Base-by-base conservation (phyloP, 2,113 vertebrate species). In the Notarius quadriscutis region DNA sequence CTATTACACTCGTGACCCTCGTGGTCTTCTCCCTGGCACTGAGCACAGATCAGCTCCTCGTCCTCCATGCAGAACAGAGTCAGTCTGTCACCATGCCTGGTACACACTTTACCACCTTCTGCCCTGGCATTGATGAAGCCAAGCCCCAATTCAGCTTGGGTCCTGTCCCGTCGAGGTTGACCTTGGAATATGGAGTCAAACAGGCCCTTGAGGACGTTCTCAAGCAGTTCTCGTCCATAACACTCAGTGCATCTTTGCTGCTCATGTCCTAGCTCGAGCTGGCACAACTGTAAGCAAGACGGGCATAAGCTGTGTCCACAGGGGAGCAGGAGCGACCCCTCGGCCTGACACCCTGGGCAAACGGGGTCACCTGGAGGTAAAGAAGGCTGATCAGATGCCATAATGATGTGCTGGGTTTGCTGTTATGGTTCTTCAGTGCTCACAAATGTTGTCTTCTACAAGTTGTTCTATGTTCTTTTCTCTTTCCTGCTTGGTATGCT, bases 271-370 rank as follows among this genome's bases (percentile, higher is more conserved):
- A 92, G 79, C 90, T 91, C 93, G 1, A 58, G 67, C 87, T 83
- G 90, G 63, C 92, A 91, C 62, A 91, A 79, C 63, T 84, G 18
- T 17, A 91, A 83, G 58, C 93, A 93, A n/a, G 81, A 41, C 34
- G 71, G 71, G 27, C 93, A 93, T 63, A 93, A 89, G 20, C 88
- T 74, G 90, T 93, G 93, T 48, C 93, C 93, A 34, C 93, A 93
- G 60, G 93, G 87, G 17, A 93, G 87, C 3, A 87, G 65, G 50
- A 85, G 71, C 1, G 91, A 80, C 4, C 87, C 91, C 18, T 67
- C 71, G 0, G 48, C 55, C 89, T 89, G 90, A 71, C 93, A 93
- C 25, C 88, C 93, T 0, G 92, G 91, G 79, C 93, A 93, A 65
- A 83, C 41, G n/a, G 87, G 48, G 20, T 78, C 62, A 10, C 82